phyloP scores from a whole-genome alignment of 2,888 invertebrate species.

The Neoaliturus tenellus region DNA sequence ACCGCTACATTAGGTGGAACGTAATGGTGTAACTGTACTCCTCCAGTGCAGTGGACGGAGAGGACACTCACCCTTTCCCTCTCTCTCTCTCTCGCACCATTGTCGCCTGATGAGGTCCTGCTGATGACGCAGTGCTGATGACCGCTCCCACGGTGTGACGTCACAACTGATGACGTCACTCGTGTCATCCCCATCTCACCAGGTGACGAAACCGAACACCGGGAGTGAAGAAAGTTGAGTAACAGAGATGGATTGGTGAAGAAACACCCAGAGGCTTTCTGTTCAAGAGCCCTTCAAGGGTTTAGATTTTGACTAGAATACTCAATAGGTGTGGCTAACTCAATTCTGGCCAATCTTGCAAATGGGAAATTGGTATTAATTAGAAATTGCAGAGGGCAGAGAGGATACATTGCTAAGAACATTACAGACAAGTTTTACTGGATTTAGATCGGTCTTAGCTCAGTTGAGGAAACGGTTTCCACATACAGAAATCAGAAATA shows the following conservation, averaged over 20 bases:
- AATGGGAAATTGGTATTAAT: too few species aligned
- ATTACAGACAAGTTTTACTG: too few species aligned
- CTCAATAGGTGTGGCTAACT: too few species aligned
- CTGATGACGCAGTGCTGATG: too few species aligned
- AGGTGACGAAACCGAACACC: not conserved
- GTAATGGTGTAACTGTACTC: slow-evolving; percentile 9
- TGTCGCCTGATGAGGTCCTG: too few species aligned
- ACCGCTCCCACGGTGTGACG: slow-evolving; percentile 4
- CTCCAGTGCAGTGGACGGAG: not conserved
- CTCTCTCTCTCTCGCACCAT: slow-evolving; percentile 31
- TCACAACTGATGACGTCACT: not conserved
- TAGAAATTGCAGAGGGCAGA: too few species aligned
- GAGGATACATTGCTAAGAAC: too few species aligned
- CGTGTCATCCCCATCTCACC: not conserved
- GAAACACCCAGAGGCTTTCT: not conserved
- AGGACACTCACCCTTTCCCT: not conserved
- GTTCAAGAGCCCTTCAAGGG: not conserved
- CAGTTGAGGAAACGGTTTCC: too few species aligned
- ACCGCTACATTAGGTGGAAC: not conserved
- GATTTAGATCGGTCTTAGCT: too few species aligned
- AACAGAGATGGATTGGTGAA: not conserved
- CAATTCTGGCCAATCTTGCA: too few species aligned
- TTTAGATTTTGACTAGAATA: too few species aligned
- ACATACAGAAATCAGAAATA: too few species aligned
- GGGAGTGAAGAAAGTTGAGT: not conserved